Evolutionary conservation across 2,113 vertebrate species (phyloP), one percentile per base, ranked within the genome.

Genomic region (Odocoileus virginianus): DNA sequence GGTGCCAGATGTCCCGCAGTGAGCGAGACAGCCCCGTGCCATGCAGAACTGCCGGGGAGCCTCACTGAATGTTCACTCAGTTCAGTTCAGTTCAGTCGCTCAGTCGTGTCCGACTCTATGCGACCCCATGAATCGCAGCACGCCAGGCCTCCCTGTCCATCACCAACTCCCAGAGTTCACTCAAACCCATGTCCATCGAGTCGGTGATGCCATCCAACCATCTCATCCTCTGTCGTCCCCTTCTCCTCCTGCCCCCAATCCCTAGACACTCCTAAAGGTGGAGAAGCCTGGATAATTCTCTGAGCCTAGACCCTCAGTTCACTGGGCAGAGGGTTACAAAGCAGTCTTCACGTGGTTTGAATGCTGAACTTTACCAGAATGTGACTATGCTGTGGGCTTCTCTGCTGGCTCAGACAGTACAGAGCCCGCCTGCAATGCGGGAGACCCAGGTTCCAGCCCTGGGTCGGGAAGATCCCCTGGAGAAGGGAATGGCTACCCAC

Each of bases 241-340:
- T 43, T 43, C 43, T 43, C 43, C 6, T 43, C 43, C 43, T 6
- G 43, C 5, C 43, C 43, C 43, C 43, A 43, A 43, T 43, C 43
- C 43, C 43, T 43, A 19, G 67, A 28, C 36, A 2, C 27, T 52
- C 21, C 2, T 13, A 2, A 5, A n/a, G 27, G 23, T 13, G 45
- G 96, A 87, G 21, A 27, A 1, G 25, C 1, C 11, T 13, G 4
- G 16, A 25, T 10, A 4, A 16, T n/a, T 67, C 84, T 58, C 82
- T 76, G 55, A 82, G 16, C 67, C 83, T 36, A 27, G 43, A 57
- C 25, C 21, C 13, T 16, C 2, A 57, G 33, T 21, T 33, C 58
- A 10, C 21, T 3, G 7, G 13, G 3, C 14, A 6, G 0, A 10
- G 1, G 11, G 2, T 25, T 45, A 12, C 27, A 25, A 6, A 36